Evolutionary conservation across 2,888 invertebrate genomes (phyloP).

Genomic region (Callosobruchus maculatus): DNA sequence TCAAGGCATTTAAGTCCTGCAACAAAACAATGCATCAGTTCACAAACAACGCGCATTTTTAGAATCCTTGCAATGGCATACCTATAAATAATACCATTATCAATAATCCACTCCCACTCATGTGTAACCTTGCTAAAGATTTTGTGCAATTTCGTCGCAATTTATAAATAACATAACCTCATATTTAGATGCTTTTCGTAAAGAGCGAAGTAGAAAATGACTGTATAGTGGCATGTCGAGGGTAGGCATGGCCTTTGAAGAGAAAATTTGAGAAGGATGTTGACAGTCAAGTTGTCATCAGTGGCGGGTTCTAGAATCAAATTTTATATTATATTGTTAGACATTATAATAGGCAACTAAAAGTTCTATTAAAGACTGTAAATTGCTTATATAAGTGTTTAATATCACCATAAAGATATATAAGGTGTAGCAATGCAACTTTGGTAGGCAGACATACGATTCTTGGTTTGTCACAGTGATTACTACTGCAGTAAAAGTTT

Average conservation of each 20-base stretch:
- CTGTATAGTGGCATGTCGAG: not conserved
- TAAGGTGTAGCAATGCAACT: too few species aligned
- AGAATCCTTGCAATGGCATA: not conserved
- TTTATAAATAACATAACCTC: not conserved
- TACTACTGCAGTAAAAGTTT: too few species aligned
- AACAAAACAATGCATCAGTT: slow-evolving; percentile 25
- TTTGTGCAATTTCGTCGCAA: not conserved
- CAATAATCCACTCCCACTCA: not conserved
- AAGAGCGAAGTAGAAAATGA: too few species aligned
- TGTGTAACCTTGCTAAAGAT: not conserved
- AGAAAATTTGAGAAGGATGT: not conserved
- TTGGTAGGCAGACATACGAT: too few species aligned
- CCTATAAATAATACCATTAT: not conserved
- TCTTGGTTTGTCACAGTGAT: too few species aligned
- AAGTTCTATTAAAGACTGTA: too few species aligned
- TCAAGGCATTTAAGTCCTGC: slow-evolving; percentile 44
- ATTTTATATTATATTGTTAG: too few species aligned
- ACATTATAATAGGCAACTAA: too few species aligned
- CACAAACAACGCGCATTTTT: not conserved
- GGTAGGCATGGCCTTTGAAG: not conserved
- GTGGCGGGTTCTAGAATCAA: too few species aligned
- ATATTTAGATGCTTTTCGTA: not conserved
- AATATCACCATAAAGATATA: too few species aligned
- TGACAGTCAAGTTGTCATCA: not conserved
- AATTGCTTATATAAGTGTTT: too few species aligned